A percentile compares a stretch with the other conserved stretches of the same genome.
phyloP scores from a whole-genome alignment of 2,113 vertebrate species.

The Pao palembangensis region DNA sequence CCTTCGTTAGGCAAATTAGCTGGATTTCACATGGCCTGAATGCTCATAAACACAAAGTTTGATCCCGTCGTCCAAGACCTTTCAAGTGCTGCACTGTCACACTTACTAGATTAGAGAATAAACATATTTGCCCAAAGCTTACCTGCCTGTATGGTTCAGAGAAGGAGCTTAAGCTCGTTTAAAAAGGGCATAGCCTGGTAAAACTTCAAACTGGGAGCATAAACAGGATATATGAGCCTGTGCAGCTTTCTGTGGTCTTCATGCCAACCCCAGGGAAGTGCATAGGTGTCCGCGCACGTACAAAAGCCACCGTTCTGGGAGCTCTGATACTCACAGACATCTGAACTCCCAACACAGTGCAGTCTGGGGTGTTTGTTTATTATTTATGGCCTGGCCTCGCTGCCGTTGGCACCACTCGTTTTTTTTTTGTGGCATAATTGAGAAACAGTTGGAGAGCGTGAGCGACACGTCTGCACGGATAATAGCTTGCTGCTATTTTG shows the following conservation, averaged over 20 bases:
- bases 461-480: conserved; percentile 4
- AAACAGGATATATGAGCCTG: neutral
- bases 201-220: neutral
- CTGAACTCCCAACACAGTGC: conserved; percentile 15
- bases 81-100: too few species aligned
- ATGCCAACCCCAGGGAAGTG: conserved; percentile 8
- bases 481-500: neutral
- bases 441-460: conserved; percentile 28
- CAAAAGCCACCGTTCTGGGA: conserved; percentile 19
- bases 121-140: too few species aligned
- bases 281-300: conserved; percentile 14
- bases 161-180: neutral
- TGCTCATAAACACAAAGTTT: neutral
- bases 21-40: neutral
- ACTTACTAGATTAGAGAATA: too few species aligned
- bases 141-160: neutral
- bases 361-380: conserved; percentile 20
- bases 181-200: neutral
- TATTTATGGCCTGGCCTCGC: conserved; percentile 26
- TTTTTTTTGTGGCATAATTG: conserved; percentile 9
- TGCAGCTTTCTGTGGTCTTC: conserved; percentile 7
- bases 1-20: neutral
- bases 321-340: conserved; percentile 17
- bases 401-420: conserved; percentile 6
- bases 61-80: too few species aligned